These are phyloP conservation scores for Chaetodon trifasciatus DNA, from an alignment of 2,797 vertebrate species.

Conservation along the genomic window DNA sequence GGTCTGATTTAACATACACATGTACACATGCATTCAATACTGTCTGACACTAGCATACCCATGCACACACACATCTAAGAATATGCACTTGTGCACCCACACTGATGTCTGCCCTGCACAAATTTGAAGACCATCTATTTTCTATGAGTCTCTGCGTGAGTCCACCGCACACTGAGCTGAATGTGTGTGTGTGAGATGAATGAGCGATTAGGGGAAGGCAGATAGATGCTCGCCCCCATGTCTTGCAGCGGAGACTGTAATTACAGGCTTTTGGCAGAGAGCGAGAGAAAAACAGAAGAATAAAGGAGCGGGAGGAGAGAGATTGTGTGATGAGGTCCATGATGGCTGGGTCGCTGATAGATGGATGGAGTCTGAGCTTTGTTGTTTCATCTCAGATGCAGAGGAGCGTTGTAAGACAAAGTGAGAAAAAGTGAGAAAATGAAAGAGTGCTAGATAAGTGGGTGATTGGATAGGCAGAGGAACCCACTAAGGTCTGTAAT, in stretches of 20 bases:
- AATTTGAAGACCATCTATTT: conserved; percentile 70
- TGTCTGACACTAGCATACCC: conserved; percentile 9
- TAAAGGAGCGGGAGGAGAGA: conserved; percentile 45
- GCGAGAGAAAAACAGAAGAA: conserved; percentile 55
- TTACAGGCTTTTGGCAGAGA: conserved; percentile 68
- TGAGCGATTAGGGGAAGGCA: conserved; percentile 58
- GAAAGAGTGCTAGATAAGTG: conserved; percentile 52
- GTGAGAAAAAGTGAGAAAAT: conserved; percentile 13
- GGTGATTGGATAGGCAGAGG: conserved; percentile 60
- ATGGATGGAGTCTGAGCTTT: conserved; percentile 44
- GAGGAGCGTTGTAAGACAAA: conserved; percentile 39
- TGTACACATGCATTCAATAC: conserved; percentile 5
- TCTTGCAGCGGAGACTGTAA: conserved; percentile 59
- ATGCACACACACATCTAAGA: conserved; percentile 8
- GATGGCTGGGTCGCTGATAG: conserved; percentile 38
- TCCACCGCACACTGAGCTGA: conserved; percentile 62
- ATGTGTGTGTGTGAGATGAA: conserved; percentile 61
- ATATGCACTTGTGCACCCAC: conserved; percentile 2
- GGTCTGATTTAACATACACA: conserved; percentile 27
- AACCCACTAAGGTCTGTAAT: conserved; percentile 51
- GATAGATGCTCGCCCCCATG: conserved; percentile 59
- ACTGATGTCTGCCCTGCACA: conserved; percentile 40
- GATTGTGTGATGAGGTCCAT: conserved; percentile 47
- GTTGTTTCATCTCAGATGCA: conserved; percentile 55
- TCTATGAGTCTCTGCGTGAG: conserved; percentile 58